A percentile compares a stretch with the other conserved stretches of the same genome.
Conservation (phyloP, 1,140 invertebrate genomes). For the Tetragnatha versicolor region DNA sequence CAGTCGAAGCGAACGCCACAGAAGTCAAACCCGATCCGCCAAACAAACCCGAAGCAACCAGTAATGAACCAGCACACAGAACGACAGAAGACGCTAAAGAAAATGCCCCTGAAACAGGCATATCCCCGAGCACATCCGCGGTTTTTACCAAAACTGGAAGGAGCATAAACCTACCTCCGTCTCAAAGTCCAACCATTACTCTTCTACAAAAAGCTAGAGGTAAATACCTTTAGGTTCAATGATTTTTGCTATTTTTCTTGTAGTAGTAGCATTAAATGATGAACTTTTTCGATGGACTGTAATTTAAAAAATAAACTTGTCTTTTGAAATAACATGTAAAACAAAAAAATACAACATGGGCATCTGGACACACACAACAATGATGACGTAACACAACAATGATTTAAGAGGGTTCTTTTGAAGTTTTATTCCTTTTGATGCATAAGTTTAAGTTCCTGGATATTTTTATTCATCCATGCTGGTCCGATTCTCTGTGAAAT, state of each 20-base stretch:
- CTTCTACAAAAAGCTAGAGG: conserved; percentile 48
- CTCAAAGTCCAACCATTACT: conserved; percentile 45
- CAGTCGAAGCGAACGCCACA: background rate
- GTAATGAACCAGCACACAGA: background rate
- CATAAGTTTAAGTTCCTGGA: background rate
- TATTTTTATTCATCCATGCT: background rate
- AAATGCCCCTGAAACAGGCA: background rate
- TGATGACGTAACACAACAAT: no score
- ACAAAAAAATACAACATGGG: no score
- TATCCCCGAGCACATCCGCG: background rate
- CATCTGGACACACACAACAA: no score
- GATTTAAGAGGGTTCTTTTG: no score
- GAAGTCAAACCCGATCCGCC: conserved; percentile 4
- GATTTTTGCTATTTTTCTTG: background rate
- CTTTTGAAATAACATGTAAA: no score
- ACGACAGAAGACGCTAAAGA: background rate
- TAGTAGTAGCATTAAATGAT: background rate
- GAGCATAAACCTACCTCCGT: conserved; percentile 37
- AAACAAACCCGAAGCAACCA: background rate
- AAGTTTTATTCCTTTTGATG: background rate
- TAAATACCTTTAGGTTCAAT: background rate
- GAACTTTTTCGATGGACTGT: no score
- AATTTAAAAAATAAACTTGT: no score
- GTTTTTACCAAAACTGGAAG: conserved; percentile 31
- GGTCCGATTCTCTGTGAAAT: no score